Base-by-base conservation (phyloP, 2,888 invertebrate species). In the Tiliacea citrago region DNA sequence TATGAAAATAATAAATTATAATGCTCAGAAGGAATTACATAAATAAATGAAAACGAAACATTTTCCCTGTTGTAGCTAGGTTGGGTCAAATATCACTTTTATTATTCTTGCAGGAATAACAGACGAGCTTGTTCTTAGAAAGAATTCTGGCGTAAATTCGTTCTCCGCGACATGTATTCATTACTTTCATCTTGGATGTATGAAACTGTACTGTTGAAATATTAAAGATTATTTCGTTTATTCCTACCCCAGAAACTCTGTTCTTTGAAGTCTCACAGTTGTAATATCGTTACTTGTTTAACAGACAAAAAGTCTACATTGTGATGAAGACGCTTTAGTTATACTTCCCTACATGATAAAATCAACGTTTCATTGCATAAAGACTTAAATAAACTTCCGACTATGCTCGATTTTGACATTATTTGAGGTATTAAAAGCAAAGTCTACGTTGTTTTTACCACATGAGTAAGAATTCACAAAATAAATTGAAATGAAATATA, bases 111-210 rank as follows among this genome's bases (percentile, higher is more conserved):
- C 68, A 77, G 73, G 67, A 72, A 77, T 74, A 79, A 82, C 74
- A 77, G 71, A 75, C 55, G 69, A 65, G 83, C 61, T 73, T 81
- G 75, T 86, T 87, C 83, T 65, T 13, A 75, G 81, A 86, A 86
- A 86, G 80, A 84, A 88, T 75, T 78, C 81, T 79, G 81, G 84
- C 80, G 82, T 80, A 79, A 82, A 84, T 85, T 84, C 81, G 75
- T 79, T 88, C 74, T 81, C 81, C 84, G 85, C 78, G 84, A 87
- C 87, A 86, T 86, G 85, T 86, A 88, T 88, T 85, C 87, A 78
- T 88, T 84, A 84, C 87, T 85, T 85, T 84, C 84, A 84, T 88
- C 84, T 82, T 65, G 71, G 69, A 45, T 72, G 68, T 82, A 84
- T 77, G 83, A 77, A 84, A 81, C 75, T 68, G 82, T 77, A 35